phyloP scores from a whole-genome alignment of 1,140 invertebrate genomes.

The Drosophila tristis region DNA sequence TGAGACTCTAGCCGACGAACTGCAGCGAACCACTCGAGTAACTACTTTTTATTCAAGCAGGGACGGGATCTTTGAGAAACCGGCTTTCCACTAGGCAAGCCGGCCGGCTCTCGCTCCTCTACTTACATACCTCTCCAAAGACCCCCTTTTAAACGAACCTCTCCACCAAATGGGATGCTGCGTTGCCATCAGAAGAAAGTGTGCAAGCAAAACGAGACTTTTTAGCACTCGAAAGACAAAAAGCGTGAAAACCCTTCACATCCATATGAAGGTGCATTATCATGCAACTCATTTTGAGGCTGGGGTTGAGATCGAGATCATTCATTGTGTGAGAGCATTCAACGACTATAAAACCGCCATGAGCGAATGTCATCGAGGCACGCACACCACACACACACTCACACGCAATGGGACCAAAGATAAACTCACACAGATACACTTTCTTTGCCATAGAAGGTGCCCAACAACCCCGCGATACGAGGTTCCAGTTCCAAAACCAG shows the following conservation, averaged over 20 bases:
- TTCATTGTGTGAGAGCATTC: conserved; percentile 49
- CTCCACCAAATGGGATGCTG: conserved; percentile 23
- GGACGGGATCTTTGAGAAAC: conserved; percentile 49
- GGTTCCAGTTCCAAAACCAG: conserved; percentile 15
- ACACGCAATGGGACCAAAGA: conserved; percentile 18
- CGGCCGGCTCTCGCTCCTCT: conserved; percentile 27
- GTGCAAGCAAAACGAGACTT: conserved; percentile 42
- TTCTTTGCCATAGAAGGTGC: conserved; percentile 22
- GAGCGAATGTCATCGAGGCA: conserved; percentile 49
- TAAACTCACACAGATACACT: conserved; percentile 29
- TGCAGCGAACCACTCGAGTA: conserved; percentile 62
- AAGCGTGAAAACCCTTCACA: conserved; percentile 52
- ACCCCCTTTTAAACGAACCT: conserved; percentile 13
- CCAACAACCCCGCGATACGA: conserved; percentile 10
- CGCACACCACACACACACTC: conserved; percentile 35
- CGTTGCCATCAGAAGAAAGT: conserved; percentile 54
- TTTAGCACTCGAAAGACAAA: conserved; percentile 48
- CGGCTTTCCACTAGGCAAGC: conserved; percentile 58
- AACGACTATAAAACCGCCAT: conserved; percentile 52
- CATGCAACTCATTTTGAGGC: conserved; percentile 37
- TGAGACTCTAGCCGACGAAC: conserved; percentile 43
- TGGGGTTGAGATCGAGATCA: conserved; percentile 57
- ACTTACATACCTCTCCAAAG: conserved; percentile 14
- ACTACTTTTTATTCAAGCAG: conserved; percentile 44
- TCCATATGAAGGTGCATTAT: conserved; percentile 47